A percentile compares a stretch with the other conserved stretches of the same genome.
Conservation (phyloP, 2,797 vertebrate genomes). For the Catharus ustulatus region DNA sequence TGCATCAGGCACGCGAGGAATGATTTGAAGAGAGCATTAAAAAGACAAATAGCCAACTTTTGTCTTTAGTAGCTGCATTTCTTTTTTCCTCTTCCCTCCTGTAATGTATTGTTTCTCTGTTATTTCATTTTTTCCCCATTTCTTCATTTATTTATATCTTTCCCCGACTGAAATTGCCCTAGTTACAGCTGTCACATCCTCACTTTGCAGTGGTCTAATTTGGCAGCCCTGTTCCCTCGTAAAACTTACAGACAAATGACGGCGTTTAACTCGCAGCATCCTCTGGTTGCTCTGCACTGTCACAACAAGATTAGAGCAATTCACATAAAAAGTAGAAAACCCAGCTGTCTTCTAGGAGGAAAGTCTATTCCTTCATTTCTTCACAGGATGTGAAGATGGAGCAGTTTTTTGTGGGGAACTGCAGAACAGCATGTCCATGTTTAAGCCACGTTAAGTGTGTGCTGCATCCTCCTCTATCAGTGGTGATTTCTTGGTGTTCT, state of each 20-base stretch:
- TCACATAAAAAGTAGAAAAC: background rate
- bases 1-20: background rate
- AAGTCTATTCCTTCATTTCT: background rate
- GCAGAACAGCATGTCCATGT: background rate
- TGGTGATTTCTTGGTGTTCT: background rate
- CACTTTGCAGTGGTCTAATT: slow-evolving; percentile 37
- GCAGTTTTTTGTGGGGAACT: background rate
- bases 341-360: background rate
- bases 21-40: background rate
- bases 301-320: slow-evolving; percentile 34
- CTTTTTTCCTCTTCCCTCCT: background rate
- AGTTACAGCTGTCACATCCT: slow-evolving; percentile 64
- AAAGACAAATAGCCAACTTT: background rate
- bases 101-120: background rate
- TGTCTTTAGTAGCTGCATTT: slow-evolving; percentile 4
- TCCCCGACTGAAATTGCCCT: slow-evolving; percentile 33
- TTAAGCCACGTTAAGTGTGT: fast-evolving
- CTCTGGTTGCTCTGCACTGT: slow-evolving; percentile 28
- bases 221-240: slow-evolving; percentile 41
- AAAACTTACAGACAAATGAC: background rate
- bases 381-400: background rate
- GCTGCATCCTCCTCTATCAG: fast-evolving
- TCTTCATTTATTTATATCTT: background rate
- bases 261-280: slow-evolving; percentile 17
- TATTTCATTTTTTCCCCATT: background rate